phyloP scores from a whole-genome alignment of 1,140 invertebrate genomes.

The Bombus terrestris region DNA sequence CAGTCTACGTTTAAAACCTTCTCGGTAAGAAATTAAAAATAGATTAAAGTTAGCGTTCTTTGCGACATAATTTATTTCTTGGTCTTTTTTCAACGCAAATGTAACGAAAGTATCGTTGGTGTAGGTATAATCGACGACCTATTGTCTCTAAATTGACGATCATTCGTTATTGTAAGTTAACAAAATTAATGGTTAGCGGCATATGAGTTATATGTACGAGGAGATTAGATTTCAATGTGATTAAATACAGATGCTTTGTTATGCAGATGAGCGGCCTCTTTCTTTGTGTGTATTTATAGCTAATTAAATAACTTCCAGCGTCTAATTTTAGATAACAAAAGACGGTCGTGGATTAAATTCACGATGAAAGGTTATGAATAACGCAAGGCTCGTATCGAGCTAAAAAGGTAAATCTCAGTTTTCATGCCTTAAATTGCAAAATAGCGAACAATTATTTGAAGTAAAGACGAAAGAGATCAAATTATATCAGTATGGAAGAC shows the following conservation, averaged over 20 bases:
- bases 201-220: too few species aligned
- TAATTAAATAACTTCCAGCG: background rate
- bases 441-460: background rate
- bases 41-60: background rate
- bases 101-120: background rate
- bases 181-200: background rate
- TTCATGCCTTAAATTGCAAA: background rate
- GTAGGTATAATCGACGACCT: background rate
- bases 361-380: background rate
- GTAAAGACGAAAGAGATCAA: background rate
- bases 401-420: background rate
- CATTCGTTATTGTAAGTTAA: background rate
- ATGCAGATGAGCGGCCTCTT: background rate
- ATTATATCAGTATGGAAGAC: background rate
- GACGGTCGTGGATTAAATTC: background rate
- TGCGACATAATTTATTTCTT: too few species aligned
- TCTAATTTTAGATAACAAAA: background rate
- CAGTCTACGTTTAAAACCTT: too few species aligned
- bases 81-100: background rate
- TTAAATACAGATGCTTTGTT: background rate
- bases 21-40: background rate
- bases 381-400: background rate
- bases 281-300: background rate
- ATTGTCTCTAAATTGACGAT: background rate
- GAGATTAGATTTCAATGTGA: background rate